These are phyloP conservation scores for Chinchilla lanigera DNA, from an alignment of 2,113 vertebrate species.

Conservation along the genomic window DNA sequence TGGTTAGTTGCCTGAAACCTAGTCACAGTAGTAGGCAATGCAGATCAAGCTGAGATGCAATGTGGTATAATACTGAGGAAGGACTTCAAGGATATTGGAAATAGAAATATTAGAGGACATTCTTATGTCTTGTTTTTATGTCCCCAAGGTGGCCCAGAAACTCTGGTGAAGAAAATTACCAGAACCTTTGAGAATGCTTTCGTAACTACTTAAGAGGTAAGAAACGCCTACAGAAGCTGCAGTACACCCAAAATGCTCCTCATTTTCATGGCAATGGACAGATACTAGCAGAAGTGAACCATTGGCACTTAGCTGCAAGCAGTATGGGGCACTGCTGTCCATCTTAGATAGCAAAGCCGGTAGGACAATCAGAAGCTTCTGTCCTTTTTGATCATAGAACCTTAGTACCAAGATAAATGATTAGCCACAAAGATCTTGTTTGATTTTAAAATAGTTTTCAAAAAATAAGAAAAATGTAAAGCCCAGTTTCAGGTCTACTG, in stretches of 20 bases:
- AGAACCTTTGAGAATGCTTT: neutral
- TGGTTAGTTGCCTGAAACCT: neutral
- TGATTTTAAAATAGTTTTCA: neutral
- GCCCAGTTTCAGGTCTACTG: neutral
- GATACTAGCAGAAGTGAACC: neutral
- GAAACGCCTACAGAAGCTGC: neutral
- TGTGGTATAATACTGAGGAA: neutral
- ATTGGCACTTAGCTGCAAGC: neutral
- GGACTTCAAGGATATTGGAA: neutral
- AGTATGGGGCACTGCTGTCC: neutral
- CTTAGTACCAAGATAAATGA: neutral
- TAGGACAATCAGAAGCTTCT: neutral
- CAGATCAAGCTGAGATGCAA: neutral
- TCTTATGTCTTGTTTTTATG: neutral
- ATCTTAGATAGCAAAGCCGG: neutral
- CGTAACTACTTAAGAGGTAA: neutral
- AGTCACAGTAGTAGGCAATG: neutral
- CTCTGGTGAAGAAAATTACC: neutral
- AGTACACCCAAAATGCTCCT: neutral
- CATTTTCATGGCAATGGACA: neutral
- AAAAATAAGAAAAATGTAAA: neutral
- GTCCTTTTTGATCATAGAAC: neutral
- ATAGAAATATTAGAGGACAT: neutral
- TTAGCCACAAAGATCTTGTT: neutral
- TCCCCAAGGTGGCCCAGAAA: constrained; percentile 3